A percentile compares a stretch with the other conserved stretches of the same genome.
These are phyloP conservation scores for Poicephalus meyeri DNA, from an alignment of 2,113 vertebrate species.

Conservation along the genomic window DNA sequence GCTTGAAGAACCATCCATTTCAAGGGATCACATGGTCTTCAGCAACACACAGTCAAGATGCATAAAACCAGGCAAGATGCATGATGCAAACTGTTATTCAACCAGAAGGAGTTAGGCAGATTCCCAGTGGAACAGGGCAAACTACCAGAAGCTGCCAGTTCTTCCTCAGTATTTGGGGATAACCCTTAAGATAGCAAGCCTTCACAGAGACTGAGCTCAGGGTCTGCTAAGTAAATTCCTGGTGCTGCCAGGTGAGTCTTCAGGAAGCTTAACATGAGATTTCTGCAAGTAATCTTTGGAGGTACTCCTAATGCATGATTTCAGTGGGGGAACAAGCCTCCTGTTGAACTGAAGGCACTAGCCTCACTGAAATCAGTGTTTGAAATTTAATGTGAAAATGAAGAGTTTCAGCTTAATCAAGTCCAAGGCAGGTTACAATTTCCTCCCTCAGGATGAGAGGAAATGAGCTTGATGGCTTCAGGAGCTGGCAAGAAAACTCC, in stretches of 20 bases:
- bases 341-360: background rate
- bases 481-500: background rate
- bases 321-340: background rate
- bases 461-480: background rate
- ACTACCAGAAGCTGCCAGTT: background rate
- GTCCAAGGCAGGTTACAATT: background rate
- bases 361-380: background rate
- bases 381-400: background rate
- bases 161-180: background rate
- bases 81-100: background rate
- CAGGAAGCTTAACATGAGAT: background rate
- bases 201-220: background rate
- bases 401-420: background rate
- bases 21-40: background rate
- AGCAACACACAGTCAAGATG: background rate
- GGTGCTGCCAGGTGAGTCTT: background rate
- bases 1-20: background rate
- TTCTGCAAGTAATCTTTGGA: background rate
- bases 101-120: background rate
- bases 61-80: background rate
- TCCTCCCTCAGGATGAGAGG: background rate
- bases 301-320: background rate
- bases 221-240: background rate
- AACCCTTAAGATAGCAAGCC: background rate
- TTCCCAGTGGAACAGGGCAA: background rate